A percentile compares a stretch with the other conserved stretches of the same genome.
Evolutionary conservation across 37 sponge, comb jelly and placozoan genomes (phyloP).

Genomic region (Ianthella basta): DNA sequence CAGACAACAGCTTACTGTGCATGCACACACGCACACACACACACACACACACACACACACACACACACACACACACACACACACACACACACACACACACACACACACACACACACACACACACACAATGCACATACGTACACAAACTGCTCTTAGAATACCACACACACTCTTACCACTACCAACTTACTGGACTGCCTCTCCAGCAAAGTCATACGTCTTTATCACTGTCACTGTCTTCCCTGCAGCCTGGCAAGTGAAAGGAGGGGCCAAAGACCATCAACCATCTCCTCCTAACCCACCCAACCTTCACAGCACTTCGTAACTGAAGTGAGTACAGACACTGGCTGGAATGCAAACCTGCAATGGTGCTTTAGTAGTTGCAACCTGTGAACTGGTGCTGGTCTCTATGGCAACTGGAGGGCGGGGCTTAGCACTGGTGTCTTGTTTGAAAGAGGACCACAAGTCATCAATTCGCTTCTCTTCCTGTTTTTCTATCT

Average conservation of each 20-base stretch:
- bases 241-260: not conserved
- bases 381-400: no score
- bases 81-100: no score
- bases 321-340: no score
- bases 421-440: not conserved
- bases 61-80: no score
- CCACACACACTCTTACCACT: not conserved
- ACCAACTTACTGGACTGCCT: constrained; percentile 67
- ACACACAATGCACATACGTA: not conserved
- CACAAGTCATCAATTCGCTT: constrained; percentile 70
- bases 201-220: constrained; percentile 93
- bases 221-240: constrained; percentile 63
- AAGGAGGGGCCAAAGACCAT: no score
- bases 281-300: no score
- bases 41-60: no score
- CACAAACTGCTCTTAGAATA: not conserved
- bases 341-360: no score
- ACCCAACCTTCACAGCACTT: no score
- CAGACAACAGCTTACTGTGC: not conserved
- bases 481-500: constrained; percentile 35
- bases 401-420: no score
- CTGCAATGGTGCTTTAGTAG: no score
- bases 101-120: not conserved
- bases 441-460: constrained; percentile 72
- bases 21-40: no score